Evolutionary conservation across 2,888 invertebrate species (phyloP), one percentile per base, ranked within the genome.

Genomic region (Syritta pipiens): DNA sequence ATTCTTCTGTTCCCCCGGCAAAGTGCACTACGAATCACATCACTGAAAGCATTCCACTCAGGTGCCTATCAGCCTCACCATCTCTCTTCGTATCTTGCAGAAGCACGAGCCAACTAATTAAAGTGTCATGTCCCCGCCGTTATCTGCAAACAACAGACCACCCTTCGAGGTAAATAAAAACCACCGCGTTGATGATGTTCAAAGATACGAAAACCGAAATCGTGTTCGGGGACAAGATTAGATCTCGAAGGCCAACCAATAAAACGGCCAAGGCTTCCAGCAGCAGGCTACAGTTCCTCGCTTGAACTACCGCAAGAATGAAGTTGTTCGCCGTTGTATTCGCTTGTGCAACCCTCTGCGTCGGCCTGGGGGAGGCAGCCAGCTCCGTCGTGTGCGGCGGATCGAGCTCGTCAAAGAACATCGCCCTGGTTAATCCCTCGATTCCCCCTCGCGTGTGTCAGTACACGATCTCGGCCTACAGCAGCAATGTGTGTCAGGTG

Each of bases 401-500:
- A 9, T 81, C 40, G 7, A 83, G 82, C 37, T 82, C 85, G 2
- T 69, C 84, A 4, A 86, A 86, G 81, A 65, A 83, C 9, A 84
- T 85, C 6, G 82, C 83, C 2, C 57, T 86, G 76, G 20, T 68
- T 19, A 84, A 76, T 0, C 87, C 86, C 0, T 0, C 57, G 6
- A 76, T 30, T 53, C 84, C 85, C 0, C 86, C 86, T 0, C 81
- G 84, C 10, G 57, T 77, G 6, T 53, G 83, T 53, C 67, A 74
- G 4, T 85, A 85, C 40, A 83, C 79, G 1, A 81, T 85, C 37
- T 68, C 65, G 10, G 76, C 83, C 6, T 81, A 83, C 60, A 85
- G 84, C 82, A 85, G 82, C 22, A 69, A 83, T 14, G 85, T 85
- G 1, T 85, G 85, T 28, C 85, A 85, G 68, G 77, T 77, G n/a